Evolutionary conservation across 1,140 invertebrate species (phyloP).

Genomic region (Nautilus pompilius): DNA sequence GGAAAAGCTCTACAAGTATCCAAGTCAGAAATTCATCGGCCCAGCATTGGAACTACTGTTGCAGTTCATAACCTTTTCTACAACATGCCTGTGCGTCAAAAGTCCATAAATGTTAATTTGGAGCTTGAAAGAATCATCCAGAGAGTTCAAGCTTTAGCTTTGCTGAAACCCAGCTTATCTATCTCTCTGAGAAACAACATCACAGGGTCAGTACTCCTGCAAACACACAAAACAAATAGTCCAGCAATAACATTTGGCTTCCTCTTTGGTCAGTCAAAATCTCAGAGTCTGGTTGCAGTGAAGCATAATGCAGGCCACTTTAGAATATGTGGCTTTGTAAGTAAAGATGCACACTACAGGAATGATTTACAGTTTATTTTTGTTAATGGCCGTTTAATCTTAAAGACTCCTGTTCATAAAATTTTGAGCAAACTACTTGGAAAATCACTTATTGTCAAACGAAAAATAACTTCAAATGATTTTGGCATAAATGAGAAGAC

Average conservation of each 20-base stretch:
- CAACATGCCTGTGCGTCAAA: conserved; percentile 64
- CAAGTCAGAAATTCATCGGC: conserved; percentile 48
- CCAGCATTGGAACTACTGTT: conserved; percentile 65
- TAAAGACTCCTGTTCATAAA: conserved; percentile 59
- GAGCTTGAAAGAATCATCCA: conserved; percentile 62
- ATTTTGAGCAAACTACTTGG: conserved; percentile 56
- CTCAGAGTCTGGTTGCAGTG: conserved; percentile 56
- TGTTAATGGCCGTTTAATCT: conserved; percentile 63
- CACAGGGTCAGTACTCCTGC: conserved; percentile 59
- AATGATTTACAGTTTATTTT: conserved; percentile 64
- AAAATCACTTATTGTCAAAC: conserved; percentile 38
- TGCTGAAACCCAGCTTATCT: conserved; percentile 62
- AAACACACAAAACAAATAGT: conserved; percentile 60
- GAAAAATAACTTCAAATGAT: conserved; percentile 23
- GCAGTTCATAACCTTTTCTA: conserved; percentile 64
- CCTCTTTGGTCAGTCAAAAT: conserved; percentile 58
- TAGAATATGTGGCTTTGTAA: conserved; percentile 60
- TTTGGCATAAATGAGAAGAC: conserved; percentile 3
- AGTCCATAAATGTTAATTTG: conserved; percentile 56
- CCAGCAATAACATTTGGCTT: conserved; percentile 58
- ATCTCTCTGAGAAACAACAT: conserved; percentile 65
- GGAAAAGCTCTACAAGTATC: conserved; percentile 46
- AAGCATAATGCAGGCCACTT: conserved; percentile 58
- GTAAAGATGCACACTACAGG: conserved; percentile 52
- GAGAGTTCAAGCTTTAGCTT: conserved; percentile 60